Percentiles rank a stretch among this genome's conserved stretches.
These are phyloP conservation scores for Napeogenes inachia DNA, from an alignment of 2,888 invertebrate species.

Conservation along the genomic window DNA sequence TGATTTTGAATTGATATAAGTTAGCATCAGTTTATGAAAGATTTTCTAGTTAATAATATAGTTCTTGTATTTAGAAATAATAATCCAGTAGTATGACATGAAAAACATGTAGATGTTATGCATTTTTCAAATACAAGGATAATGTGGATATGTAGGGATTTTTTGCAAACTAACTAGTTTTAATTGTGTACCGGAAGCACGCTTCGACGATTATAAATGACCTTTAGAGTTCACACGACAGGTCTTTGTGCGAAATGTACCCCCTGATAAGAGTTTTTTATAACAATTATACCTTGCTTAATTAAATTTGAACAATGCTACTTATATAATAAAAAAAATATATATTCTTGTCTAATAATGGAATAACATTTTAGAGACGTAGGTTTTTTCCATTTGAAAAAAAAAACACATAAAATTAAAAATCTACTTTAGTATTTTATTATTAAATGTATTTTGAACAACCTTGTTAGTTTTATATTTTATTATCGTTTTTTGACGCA, in stretches of 20 bases:
- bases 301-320: not conserved
- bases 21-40: too few species aligned
- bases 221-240: slow-evolving; percentile 29
- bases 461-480: slow-evolving; percentile 4
- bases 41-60: too few species aligned
- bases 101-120: not conserved
- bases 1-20: too few species aligned
- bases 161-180: slow-evolving; percentile 58
- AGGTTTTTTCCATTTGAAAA: too few species aligned
- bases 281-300: slow-evolving; percentile 1
- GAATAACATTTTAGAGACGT: too few species aligned
- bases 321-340: not conserved
- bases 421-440: too few species aligned
- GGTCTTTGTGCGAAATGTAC: slow-evolving; percentile 26
- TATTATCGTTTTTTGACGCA: slow-evolving; percentile 1
- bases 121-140: slow-evolving; percentile 8
- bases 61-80: not conserved
- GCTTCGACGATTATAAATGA: slow-evolving; percentile 55
- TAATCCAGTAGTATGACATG: not conserved
- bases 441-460: not conserved
- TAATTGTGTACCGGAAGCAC: slow-evolving; percentile 49
- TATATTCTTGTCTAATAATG: too few species aligned
- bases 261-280: slow-evolving; percentile 16
- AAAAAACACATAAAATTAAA: too few species aligned
- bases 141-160: slow-evolving; percentile 39